A percentile compares a stretch with the other conserved stretches of the same genome.
phyloP scores from a whole-genome alignment of 2,888 invertebrate species.

The Chymomyza procnemis region DNA sequence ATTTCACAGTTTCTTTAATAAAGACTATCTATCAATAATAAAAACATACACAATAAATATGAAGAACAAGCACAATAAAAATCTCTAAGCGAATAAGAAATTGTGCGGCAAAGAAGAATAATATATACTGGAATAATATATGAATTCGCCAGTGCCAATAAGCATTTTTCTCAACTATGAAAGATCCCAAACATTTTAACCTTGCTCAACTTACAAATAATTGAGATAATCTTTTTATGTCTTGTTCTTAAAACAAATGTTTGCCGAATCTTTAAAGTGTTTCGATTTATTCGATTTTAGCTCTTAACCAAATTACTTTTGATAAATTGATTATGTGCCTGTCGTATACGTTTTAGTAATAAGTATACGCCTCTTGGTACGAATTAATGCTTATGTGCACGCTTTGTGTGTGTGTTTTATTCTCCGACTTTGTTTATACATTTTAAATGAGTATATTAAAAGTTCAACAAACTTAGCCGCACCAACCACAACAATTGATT shows the following conservation, averaged over 20 bases:
- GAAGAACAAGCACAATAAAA: constrained; percentile 6
- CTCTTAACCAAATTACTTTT: constrained; percentile 66
- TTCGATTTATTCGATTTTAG: constrained; percentile 65
- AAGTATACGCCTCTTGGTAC: background rate
- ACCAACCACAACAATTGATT: constrained; percentile 50
- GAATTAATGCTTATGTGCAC: background rate
- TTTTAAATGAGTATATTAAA: constrained; percentile 57
- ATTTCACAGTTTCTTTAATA: constrained; percentile 37
- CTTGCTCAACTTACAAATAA: background rate
- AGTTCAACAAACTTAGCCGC: constrained; percentile 65
- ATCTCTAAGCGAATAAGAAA: background rate
- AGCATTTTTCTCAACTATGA: constrained; percentile 1
- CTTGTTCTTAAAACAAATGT: background rate
- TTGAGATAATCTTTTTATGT: background rate
- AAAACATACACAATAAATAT: constrained; percentile 22
- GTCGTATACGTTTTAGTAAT: constrained; percentile 21
- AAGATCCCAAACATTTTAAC: background rate
- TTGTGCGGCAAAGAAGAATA: constrained; percentile 44
- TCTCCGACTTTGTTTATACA: constrained; percentile 34
- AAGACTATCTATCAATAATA: constrained; percentile 54
- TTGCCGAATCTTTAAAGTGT: background rate
- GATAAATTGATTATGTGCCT: constrained; percentile 64
- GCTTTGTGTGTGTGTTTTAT: background rate
- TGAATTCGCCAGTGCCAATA: constrained; percentile 25
- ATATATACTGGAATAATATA: constrained; percentile 56